Conservation (phyloP, 1,140 invertebrate genomes). For the Wasmannia auropunctata region DNA sequence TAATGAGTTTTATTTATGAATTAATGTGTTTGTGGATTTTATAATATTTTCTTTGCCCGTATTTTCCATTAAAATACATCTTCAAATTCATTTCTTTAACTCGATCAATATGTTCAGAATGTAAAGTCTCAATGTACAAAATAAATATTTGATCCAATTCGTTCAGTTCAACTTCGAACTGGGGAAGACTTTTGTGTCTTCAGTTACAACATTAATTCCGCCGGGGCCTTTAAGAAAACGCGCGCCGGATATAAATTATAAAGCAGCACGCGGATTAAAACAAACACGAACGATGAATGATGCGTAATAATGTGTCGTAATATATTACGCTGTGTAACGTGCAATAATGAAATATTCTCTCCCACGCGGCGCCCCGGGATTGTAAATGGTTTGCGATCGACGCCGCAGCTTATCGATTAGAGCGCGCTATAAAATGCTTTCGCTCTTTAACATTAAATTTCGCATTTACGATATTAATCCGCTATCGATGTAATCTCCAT, state of each 20-base stretch:
- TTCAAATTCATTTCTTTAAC: neutral
- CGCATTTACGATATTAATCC: conserved; percentile 41
- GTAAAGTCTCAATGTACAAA: neutral
- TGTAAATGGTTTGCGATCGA: conserved; percentile 48
- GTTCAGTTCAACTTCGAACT: neutral
- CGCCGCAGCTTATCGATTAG: conserved; percentile 50
- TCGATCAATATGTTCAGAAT: neutral
- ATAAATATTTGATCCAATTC: neutral
- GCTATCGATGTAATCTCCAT: conserved; percentile 36
- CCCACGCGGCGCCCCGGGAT: conserved; percentile 3
- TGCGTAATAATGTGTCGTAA: conserved; percentile 29
- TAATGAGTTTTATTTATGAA: neutral
- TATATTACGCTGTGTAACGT: conserved; percentile 50
- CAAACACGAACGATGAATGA: conserved; percentile 44
- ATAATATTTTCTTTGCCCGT: neutral
- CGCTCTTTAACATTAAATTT: conserved; percentile 58
- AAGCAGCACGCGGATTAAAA: conserved; percentile 13
- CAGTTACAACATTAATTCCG: neutral
- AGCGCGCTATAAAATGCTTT: conserved; percentile 43
- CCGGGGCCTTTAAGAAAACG: neutral
- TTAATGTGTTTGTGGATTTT: neutral
- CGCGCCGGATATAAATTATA: neutral
- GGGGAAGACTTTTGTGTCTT: neutral
- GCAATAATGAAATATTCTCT: conserved; percentile 48
- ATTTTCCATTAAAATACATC: neutral